These are phyloP conservation scores for Epistrophella euchroma DNA, from an alignment of 2,888 invertebrate genomes.

Conservation along the genomic window DNA sequence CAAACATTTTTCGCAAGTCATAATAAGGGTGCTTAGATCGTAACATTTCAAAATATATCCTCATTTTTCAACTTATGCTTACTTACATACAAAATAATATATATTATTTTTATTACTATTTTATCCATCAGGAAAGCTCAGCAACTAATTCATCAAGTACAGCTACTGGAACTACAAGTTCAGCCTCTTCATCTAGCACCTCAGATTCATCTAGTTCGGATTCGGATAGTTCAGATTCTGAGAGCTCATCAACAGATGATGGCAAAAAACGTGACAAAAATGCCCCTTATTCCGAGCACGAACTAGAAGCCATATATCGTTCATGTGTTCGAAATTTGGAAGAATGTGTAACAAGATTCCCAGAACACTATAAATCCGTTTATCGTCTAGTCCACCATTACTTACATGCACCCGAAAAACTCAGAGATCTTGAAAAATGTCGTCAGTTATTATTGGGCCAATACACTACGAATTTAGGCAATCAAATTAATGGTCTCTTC, in stretches of 20 bases:
- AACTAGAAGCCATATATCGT: constrained; percentile 85
- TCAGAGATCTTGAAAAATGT: constrained; percentile 88
- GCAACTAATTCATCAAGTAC: constrained; percentile 82
- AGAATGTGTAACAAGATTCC: constrained; percentile 93
- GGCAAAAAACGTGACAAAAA: constrained; percentile 77
- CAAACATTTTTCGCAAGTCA: no score
- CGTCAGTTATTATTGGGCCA: constrained; percentile 89
- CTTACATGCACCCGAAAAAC: constrained; percentile 88
- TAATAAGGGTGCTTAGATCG: no score
- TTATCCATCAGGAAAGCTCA: constrained; percentile 80
- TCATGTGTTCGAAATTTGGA: constrained; percentile 91
- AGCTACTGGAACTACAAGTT: constrained; percentile 82
- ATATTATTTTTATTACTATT: constrained; percentile 68
- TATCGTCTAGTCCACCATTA: constrained; percentile 94
- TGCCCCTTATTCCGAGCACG: constrained; percentile 77
- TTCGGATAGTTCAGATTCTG: constrained; percentile 85
- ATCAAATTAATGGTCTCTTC: constrained; percentile 92
- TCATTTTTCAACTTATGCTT: not conserved
- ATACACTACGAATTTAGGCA: constrained; percentile 87
- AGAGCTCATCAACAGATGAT: constrained; percentile 76
- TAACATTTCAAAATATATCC: not conserved
- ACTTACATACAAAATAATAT: not conserved
- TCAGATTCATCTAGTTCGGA: constrained; percentile 84
- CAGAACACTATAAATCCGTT: constrained; percentile 96
- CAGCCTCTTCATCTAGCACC: constrained; percentile 83